phyloP scores from a whole-genome alignment of 2,888 invertebrate species.

The Eumerus sabulonum region DNA sequence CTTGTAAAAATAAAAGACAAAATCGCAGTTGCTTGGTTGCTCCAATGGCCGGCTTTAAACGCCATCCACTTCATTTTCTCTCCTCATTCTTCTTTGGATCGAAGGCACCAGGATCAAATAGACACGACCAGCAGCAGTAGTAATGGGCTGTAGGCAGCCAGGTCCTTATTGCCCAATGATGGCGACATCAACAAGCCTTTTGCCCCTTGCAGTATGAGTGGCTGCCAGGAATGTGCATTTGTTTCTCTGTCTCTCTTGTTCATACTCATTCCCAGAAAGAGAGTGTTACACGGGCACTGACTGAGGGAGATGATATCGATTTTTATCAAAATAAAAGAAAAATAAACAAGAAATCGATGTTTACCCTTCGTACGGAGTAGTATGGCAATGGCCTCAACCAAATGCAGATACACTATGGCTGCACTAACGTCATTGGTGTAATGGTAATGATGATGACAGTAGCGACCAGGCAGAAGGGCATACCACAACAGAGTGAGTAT shows the following conservation, averaged over 20 bases:
- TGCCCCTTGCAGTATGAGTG: slow-evolving; percentile 21
- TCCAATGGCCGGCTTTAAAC: slow-evolving; percentile 38
- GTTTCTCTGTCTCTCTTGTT: slow-evolving; percentile 2
- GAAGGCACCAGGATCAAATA: no score
- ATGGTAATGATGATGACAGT: slow-evolving; percentile 13
- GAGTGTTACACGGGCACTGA: background rate
- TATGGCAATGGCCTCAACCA: slow-evolving; percentile 58
- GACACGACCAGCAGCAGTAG: no score
- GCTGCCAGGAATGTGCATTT: slow-evolving; percentile 23
- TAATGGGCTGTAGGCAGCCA: background rate
- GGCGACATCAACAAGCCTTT: slow-evolving; percentile 35
- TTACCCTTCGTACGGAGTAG: slow-evolving; percentile 44
- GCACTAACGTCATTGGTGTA: slow-evolving; percentile 12
- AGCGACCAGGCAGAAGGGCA: slow-evolving; percentile 1
- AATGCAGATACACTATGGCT: slow-evolving; percentile 43
- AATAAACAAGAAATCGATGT: slow-evolving; percentile 28
- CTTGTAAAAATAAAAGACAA: no score
- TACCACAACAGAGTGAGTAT: background rate
- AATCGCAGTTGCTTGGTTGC: slow-evolving; percentile 34
- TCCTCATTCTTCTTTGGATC: no score
- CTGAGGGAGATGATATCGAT: slow-evolving; percentile 38
- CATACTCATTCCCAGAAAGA: background rate
- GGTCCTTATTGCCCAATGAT: slow-evolving; percentile 12
- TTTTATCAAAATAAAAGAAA: slow-evolving; percentile 32
- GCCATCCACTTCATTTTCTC: no score